Evolutionary conservation across 2,888 invertebrate genomes (phyloP).

Genomic region (Lepeophtheirus nordmannii): DNA sequence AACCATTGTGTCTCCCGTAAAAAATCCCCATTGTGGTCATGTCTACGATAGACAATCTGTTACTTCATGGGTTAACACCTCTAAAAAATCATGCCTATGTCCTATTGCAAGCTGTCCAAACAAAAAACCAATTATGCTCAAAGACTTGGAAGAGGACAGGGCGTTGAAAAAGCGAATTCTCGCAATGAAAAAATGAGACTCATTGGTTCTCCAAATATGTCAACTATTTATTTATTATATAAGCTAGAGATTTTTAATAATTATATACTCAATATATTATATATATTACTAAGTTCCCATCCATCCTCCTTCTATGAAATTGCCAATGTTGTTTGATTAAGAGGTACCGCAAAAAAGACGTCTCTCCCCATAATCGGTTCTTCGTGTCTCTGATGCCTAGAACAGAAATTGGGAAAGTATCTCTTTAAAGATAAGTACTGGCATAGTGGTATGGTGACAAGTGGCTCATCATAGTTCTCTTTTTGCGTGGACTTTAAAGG

Average conservation of each 20-base stretch:
- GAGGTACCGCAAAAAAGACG: background rate
- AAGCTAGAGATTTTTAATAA: too few species aligned
- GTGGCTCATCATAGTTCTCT: background rate
- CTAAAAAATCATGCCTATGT: background rate
- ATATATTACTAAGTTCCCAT: too few species aligned
- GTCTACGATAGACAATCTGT: background rate
- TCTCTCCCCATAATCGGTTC: background rate
- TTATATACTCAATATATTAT: too few species aligned
- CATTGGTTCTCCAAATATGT: too few species aligned
- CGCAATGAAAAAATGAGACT: background rate
- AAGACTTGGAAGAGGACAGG: background rate
- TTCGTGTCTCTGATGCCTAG: too few species aligned
- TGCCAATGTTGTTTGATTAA: too few species aligned
- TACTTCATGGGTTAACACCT: background rate
- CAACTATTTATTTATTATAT: too few species aligned
- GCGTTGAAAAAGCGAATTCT: background rate
- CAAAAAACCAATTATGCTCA: background rate
- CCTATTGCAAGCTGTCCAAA: background rate
- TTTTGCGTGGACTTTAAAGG: background rate
- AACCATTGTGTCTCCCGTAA: background rate
- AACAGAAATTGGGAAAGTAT: background rate
- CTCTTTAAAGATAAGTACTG: background rate
- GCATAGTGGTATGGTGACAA: background rate
- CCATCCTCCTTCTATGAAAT: too few species aligned
- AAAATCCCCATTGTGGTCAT: conserved; percentile 5